Conservation (phyloP, 2,113 vertebrate genomes). For the Chrysemys picta region DNA sequence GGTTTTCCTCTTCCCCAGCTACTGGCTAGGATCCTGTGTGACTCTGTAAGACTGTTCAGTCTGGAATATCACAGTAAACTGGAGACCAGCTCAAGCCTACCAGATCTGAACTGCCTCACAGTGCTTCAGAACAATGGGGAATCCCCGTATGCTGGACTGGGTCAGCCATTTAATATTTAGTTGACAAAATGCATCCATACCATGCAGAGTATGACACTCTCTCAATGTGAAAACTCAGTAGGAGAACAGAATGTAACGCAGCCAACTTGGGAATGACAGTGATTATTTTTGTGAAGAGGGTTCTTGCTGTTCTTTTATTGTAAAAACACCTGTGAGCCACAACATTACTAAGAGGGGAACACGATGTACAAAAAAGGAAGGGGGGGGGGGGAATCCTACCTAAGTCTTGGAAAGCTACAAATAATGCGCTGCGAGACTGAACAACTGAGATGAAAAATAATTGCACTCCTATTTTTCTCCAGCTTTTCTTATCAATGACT, state of each 20-base stretch:
- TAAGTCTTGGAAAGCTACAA: slow-evolving; percentile 63
- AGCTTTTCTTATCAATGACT: slow-evolving; percentile 69
- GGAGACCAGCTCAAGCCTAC: neutral
- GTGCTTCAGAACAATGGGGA: neutral
- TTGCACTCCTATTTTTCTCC: slow-evolving; percentile 57
- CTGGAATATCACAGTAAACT: neutral
- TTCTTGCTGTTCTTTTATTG: neutral
- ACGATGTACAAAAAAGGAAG: neutral
- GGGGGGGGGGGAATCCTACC: neutral
- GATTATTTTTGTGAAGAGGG: neutral
- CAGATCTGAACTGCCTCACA: neutral
- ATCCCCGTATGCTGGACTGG: neutral
- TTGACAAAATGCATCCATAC: neutral
- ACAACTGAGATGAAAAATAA: slow-evolving; percentile 67
- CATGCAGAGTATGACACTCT: neutral
- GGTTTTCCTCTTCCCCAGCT: neutral
- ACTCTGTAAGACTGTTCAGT: neutral
- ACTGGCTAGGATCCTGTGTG: neutral
- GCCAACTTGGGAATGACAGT: neutral
- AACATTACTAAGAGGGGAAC: neutral
- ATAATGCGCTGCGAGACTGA: slow-evolving; percentile 53
- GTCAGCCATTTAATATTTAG: neutral
- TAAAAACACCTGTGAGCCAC: fast-evolving
- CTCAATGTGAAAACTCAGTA: neutral
- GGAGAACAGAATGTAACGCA: neutral